phyloP scores from a whole-genome alignment of 1,140 invertebrate species.

The Ceratosolen solmsi region DNA sequence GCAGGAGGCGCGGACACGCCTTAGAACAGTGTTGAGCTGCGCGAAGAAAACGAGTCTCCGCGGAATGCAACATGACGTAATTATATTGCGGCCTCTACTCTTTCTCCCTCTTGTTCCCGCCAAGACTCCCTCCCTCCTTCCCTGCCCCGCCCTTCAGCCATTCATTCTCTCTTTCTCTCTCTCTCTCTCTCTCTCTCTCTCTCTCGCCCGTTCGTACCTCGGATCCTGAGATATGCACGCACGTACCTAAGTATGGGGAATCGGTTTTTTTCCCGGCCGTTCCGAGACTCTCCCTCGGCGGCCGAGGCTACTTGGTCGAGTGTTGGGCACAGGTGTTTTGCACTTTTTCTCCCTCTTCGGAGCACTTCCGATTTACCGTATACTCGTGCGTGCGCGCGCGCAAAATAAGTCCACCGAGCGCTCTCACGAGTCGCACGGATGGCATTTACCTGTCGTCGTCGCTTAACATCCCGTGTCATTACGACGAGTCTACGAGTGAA shows the following conservation, averaged over 20 bases:
- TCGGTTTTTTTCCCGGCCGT: background rate
- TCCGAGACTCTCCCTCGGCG: background rate
- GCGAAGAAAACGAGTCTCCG: conserved; percentile 47
- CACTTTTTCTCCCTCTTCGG: background rate
- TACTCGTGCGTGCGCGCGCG: background rate
- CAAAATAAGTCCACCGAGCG: background rate
- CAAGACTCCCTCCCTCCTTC: background rate
- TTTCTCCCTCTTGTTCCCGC: no score
- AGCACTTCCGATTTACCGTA: conserved; percentile 6
- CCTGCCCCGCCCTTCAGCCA: background rate
- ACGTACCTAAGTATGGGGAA: background rate
- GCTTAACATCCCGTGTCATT: conserved; percentile 2
- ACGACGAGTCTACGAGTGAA: conserved; percentile 25
- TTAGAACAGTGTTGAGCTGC: conserved; percentile 19
- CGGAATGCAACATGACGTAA: conserved; percentile 51
- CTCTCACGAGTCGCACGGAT: background rate
- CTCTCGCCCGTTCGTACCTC: background rate
- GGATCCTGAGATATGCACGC: background rate
- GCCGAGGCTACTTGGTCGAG: background rate
- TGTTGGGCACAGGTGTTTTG: conserved; percentile 1
- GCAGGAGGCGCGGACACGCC: conserved; percentile 38
- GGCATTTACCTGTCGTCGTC: background rate
- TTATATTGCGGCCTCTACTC: conserved; percentile 34
- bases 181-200: background rate
- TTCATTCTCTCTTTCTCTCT: background rate